Evolutionary conservation across 2,888 invertebrate species (phyloP).

Genomic region (Drosophila buzzatii): DNA sequence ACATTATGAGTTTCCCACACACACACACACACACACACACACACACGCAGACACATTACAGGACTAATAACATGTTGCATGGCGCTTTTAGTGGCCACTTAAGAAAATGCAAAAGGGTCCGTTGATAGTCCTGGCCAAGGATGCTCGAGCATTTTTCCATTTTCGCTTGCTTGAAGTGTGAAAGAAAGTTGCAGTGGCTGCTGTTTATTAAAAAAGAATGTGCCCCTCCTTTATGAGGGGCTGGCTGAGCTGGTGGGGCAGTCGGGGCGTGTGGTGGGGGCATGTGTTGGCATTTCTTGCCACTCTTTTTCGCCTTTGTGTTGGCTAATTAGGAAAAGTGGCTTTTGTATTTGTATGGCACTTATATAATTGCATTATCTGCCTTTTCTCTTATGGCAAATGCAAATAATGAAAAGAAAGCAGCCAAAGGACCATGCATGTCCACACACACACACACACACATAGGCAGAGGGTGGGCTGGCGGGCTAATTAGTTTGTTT

Average conservation of each 20-base stretch:
- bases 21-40: constrained; percentile 11
- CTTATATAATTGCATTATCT: constrained; percentile 81
- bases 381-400: constrained; percentile 62
- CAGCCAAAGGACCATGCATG: constrained; percentile 52
- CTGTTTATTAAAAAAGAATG: constrained; percentile 23
- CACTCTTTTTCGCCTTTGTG: constrained; percentile 52
- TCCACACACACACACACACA: constrained; percentile 18
- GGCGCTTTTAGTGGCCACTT: constrained; percentile 56
- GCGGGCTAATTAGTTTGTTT: constrained; percentile 79
- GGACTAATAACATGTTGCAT: constrained; percentile 49
- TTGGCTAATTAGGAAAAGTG: constrained; percentile 77
- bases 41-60: constrained; percentile 11
- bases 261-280: not conserved
- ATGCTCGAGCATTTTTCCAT: constrained; percentile 26
- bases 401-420: constrained; percentile 77
- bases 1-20: constrained; percentile 60
- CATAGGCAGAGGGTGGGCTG: constrained; percentile 12
- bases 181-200: constrained; percentile 52
- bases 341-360: constrained; percentile 59
- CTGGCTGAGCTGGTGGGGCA: not conserved
- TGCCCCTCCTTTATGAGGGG: not conserved
- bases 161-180: constrained; percentile 49
- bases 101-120: constrained; percentile 44
- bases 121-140: constrained; percentile 20
- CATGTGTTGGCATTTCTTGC: constrained; percentile 50